Base-by-base conservation (phyloP, 1,140 invertebrate species). In the Eriosoma lanigerum region DNA sequence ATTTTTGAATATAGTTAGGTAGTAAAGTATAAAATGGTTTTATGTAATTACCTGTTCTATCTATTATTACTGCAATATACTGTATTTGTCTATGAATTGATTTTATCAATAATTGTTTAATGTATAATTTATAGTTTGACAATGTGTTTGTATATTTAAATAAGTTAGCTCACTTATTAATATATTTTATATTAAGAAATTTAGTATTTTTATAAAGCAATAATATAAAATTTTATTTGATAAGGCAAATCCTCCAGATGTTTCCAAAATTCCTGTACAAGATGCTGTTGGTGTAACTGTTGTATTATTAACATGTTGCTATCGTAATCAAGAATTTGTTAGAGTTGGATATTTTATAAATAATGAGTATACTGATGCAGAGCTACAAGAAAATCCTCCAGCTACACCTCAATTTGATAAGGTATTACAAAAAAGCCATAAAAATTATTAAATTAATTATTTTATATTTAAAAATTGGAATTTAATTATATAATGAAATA, bases 311-410 rank as follows among this genome's bases (percentile, higher is more conserved):
- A 98, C 96, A 1, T 98, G 97, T 87, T 96, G 94, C 0, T 99
- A 99, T 84, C 88, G 91, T 84, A 89, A 90, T 12, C 95, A 97
- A 84, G 97, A 98, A 87, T 99, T 99, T 86, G 96, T 99, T 3
- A 87, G 97, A 82, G 96, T 99, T 24, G 97, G 98, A 15, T 99
- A 99, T 87, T 99, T 98, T 86, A 98, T 99, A 62, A 98, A 98
- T 84, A 98, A 99, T 85, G 97, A 98, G 85, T 99, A 99, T 85
- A 91, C 88, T 29, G 96, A 99, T 85, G 91, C 92, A 6, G 97
- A 99, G 86, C 86, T 99, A 82, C 90, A 92, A 82, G 97, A 99
- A 86, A 98, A 97, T 86, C 96, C 96, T 32, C 98, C 98, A 48
- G 87, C 93, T 3, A 91, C 92, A 60, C 96, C 97, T 17, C 90